These are phyloP conservation scores for Scaptomyza parva DNA, from an alignment of 2,888 invertebrate genomes.

Conservation along the genomic window DNA sequence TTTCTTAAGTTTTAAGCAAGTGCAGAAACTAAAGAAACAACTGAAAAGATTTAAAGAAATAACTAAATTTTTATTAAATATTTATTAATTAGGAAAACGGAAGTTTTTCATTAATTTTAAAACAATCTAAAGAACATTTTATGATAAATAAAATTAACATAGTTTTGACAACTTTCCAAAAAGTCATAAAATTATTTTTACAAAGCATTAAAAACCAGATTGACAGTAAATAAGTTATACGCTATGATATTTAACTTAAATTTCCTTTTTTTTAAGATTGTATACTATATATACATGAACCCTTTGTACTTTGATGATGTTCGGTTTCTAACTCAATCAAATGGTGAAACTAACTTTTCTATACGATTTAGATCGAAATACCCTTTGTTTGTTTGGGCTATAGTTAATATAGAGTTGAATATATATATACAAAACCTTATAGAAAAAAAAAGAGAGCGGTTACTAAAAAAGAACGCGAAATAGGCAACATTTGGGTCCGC, in stretches of 20 bases:
- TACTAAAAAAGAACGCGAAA: not conserved
- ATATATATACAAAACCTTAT: not conserved
- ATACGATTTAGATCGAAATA: not conserved
- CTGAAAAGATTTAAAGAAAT: too few species aligned
- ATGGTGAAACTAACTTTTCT: not conserved
- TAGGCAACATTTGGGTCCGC: conserved; percentile 1
- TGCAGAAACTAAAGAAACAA: too few species aligned
- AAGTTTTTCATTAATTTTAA: too few species aligned
- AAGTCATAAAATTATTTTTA: not conserved
- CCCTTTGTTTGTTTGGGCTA: not conserved
- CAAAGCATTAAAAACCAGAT: not conserved
- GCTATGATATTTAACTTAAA: not conserved
- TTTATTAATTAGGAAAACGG: too few species aligned
- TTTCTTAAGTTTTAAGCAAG: too few species aligned
- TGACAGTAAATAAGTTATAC: too few species aligned
- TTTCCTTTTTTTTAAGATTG: not conserved
- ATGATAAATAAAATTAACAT: not conserved
- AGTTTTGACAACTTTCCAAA: too few species aligned
- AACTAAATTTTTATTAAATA: not conserved
- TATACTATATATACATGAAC: not conserved
- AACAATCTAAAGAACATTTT: not conserved
- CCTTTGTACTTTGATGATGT: not conserved
- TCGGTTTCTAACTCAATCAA: not conserved
- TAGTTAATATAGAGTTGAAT: not conserved
- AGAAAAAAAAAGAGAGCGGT: conserved; percentile 6